A percentile compares a stretch with the other conserved stretches of the same genome.
Conservation (phyloP, 1,140 invertebrate species). For the Penaeus indicus region DNA sequence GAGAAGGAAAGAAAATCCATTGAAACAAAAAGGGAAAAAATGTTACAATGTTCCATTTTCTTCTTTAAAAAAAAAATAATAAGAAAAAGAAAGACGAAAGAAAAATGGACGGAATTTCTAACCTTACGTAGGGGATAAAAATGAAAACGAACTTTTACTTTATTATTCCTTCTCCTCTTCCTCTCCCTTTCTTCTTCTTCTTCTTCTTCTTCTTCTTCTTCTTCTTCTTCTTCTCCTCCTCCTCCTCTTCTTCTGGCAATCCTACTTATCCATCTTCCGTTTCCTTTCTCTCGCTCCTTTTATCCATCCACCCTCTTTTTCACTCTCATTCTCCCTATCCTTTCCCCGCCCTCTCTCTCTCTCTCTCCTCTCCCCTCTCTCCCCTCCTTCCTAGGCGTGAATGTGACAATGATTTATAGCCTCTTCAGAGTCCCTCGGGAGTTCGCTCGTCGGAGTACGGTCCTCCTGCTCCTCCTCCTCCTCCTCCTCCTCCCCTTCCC, state of each 20-base stretch:
- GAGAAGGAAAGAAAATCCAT: too few relatives aligned
- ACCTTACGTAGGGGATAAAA: too few relatives aligned
- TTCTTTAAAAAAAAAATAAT: background rate
- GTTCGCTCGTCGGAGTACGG: conserved; percentile 41
- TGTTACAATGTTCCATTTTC: background rate
- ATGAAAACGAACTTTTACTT: too few relatives aligned
- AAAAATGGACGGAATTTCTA: too few relatives aligned
- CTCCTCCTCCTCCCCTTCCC: too few relatives aligned
- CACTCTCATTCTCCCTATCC: background rate
- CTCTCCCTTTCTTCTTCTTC: background rate
- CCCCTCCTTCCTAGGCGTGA: conserved; percentile 42
- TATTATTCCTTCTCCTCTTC: background rate
- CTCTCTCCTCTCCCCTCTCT: background rate
- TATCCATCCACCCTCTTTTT: conserved; percentile 8
- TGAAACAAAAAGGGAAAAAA: too few relatives aligned
- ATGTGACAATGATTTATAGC: conserved; percentile 60
- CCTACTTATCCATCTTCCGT: background rate
- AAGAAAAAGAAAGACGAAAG: too few relatives aligned
- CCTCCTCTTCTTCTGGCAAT: background rate
- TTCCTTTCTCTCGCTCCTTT: background rate
- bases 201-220: background rate
- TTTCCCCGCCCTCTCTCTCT: background rate
- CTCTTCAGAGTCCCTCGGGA: conserved; percentile 24
- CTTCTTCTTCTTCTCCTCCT: background rate
- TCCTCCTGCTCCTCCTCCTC: conserved; percentile 31